Base-by-base conservation (phyloP, 2,113 vertebrate species). In the Pseudorasbora parva region DNA sequence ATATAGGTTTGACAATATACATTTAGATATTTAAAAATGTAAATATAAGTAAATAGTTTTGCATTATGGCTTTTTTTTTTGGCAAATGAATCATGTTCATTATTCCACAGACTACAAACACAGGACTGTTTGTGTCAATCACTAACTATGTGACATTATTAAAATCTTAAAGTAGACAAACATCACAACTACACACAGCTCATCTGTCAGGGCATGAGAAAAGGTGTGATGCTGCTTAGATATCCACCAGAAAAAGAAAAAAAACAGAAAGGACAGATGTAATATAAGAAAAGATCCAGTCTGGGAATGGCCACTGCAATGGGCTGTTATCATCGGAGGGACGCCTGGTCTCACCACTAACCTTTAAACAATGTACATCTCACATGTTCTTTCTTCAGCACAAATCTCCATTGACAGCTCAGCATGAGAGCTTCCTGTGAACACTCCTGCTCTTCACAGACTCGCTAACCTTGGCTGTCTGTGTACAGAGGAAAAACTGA, bases 381-480 rank as follows among this genome's bases (percentile, higher is more conserved):
- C 79, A 82, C 84, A 81, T 41, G 84, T 25, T 69, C 47, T 25
- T 41, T 71, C 25, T 21, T 76, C 79, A 21, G 62, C 75, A 86
- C 84, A 91, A 91, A 88, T 88, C 74, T 51, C 87, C 81, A 82
- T 85, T 77, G 89, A 86, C 87, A 87, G 78, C 81, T 71, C 37
- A 6, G 62, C 64, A 45, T 69, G 41, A 57, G 82, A 76, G 73
- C 57, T 33, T 66, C 37, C 43, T 2, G 73, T 43, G 23, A 66
- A 64, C 43, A 49, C 17, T 8, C 25, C 49, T n/a, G 49, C 49
- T 57, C 69, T 56, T 66, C 11, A 21, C 60, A 8, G n/a, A 57
- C 49, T n/a, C 9, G 4, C 57, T 43, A 12, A 56, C 64, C 77
- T 56, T 49, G 8, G 3, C 59, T 68, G 43, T 45, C 47, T 51